Base-by-base conservation (phyloP, 2,888 invertebrate species). In the Spilarctia lutea region DNA sequence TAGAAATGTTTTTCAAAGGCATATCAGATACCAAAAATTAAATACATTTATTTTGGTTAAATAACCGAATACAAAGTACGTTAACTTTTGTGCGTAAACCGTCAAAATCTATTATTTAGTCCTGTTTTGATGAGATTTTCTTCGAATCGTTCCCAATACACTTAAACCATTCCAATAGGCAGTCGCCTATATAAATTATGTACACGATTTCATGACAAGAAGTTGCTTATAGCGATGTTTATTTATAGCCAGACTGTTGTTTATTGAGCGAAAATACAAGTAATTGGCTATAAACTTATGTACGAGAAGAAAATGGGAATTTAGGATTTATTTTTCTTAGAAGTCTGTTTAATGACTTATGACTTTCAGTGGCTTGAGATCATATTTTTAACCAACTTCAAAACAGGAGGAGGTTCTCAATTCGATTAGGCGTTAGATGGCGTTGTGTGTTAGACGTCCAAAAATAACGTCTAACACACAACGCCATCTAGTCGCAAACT, bases 41-140 rank as follows among this genome's bases (percentile, higher is more conserved):
- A 27, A 27, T 27, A 60, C 60, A 11, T 16, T 27, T 60, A 60
- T 27, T 60, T 60, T 60, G n/a, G 27, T 27, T 16, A 27, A 27
- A 4, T 27, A 16, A 27, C 1, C 4, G 3, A 56, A 13, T 0
- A n/a, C 52, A 71, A 65, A 63, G 30, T 65, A 33, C 16, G 33
- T 72, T 8, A 35, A 24, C 18, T 56, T 42, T 72, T 30, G 42
- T n/a, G 30, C 24, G 52, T 45, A 74, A 77, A 82, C 73, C 69
- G 71, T 72, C 42, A 66, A 77, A 80, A 72, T 70, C 69, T 48
- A 72, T 67, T 68, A 33, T 65, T 56, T 16, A 63, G 70, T 79
- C 75, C 74, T 73, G 72, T 48, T 73, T 65, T 71, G 78, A 75
- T 81, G 67, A 72, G 68, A 80, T 78, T 81, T n/a, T 80, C 76